These are phyloP conservation scores for Geopemphigus sp. DNA, from an alignment of 1,140 invertebrate genomes.

Conservation along the genomic window DNA sequence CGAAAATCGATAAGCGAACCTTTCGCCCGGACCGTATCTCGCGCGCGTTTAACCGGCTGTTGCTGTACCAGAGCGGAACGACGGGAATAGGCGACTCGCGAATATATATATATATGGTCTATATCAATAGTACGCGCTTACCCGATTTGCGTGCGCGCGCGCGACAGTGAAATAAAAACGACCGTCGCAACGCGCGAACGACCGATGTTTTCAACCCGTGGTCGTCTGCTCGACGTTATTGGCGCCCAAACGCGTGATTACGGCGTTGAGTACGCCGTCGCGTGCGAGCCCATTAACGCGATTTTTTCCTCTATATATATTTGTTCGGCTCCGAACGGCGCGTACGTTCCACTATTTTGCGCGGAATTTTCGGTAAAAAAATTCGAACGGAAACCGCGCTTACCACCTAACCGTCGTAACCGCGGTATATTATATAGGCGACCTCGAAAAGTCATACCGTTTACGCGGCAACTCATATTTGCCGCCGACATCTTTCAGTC, in stretches of 20 bases:
- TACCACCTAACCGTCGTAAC: no score
- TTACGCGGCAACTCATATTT: no score
- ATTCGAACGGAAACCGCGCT: no score
- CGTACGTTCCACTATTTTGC: background rate
- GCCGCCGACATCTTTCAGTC: no score
- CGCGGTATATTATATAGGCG: no score
- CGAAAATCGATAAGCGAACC: slow-evolving; percentile 33
- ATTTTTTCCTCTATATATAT: background rate
- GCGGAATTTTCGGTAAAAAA: no score
- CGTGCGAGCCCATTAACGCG: no score
- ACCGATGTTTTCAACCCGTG: background rate
- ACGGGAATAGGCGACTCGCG: background rate
- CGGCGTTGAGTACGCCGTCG: background rate
- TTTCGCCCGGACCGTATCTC: slow-evolving; percentile 26
- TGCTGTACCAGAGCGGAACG: background rate
- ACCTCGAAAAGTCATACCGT: no score
- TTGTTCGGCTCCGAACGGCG: background rate
- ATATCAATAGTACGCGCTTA: background rate
- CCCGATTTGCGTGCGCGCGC: background rate
- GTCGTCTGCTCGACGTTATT: slow-evolving; percentile 3
- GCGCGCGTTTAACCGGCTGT: slow-evolving; percentile 24
- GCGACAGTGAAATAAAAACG: slow-evolving; percentile 26
- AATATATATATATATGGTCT: background rate
- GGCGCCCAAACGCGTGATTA: no score
- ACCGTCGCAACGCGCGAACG: background rate